phyloP scores from a whole-genome alignment of 2,113 vertebrate genomes.

The Balaeniceps rex region DNA sequence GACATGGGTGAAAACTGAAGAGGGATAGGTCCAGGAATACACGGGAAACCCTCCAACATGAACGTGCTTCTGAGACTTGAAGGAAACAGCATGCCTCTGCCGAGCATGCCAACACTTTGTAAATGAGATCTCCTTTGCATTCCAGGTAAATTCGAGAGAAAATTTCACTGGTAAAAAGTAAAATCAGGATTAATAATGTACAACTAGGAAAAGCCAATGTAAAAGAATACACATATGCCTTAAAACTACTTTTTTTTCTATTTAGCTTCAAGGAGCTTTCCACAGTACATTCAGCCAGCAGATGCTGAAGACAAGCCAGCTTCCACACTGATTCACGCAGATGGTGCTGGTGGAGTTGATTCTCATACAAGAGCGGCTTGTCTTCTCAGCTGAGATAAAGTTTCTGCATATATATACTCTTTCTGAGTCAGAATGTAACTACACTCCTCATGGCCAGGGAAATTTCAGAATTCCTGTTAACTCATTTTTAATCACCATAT shows the following conservation, averaged over 20 bases:
- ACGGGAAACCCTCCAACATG: neutral
- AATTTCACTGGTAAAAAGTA: neutral
- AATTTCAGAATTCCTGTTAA: neutral
- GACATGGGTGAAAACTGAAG: neutral
- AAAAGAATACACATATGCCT: neutral
- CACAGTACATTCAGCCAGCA: neutral
- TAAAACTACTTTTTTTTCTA: neutral
- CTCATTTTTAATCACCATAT: neutral
- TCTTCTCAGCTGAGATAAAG: neutral
- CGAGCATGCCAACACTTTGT: neutral
- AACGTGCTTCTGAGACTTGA: neutral
- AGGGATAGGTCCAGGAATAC: neutral
- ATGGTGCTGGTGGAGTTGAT: neutral
- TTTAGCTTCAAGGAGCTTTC: conserved; percentile 4
- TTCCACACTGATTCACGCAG: neutral
- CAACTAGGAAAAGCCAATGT: neutral
- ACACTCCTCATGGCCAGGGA: neutral
- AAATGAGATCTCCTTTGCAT: neutral
- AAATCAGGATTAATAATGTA: neutral
- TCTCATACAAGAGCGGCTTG: neutral
- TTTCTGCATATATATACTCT: neutral
- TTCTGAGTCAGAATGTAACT: neutral
- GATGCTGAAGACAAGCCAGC: neutral
- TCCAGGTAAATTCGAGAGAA: neutral
- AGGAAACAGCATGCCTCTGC: neutral